Evolutionary conservation across 2,113 vertebrate species (phyloP).

Genomic region (Colius striatus): DNA sequence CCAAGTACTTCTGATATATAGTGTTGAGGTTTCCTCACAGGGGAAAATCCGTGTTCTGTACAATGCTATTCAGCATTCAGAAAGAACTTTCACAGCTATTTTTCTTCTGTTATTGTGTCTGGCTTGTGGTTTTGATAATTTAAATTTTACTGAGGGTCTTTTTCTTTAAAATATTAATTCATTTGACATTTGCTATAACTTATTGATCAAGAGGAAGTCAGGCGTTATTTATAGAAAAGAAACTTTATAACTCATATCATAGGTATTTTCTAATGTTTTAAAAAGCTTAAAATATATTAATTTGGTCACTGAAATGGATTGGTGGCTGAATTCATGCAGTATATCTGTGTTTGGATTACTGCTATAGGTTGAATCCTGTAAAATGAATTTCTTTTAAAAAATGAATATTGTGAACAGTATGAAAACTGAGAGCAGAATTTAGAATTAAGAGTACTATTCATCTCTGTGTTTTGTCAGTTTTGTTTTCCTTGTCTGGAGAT

Average conservation of each 20-base stretch:
- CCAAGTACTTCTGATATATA: neutral
- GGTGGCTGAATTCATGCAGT: neutral
- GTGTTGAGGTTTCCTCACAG: neutral
- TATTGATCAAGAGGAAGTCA: neutral
- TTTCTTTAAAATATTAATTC: neutral
- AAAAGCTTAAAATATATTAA: constrained; percentile 9
- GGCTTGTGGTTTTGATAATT: neutral
- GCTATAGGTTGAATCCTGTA: neutral
- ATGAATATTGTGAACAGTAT: neutral
- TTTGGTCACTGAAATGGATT: neutral
- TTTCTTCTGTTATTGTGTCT: neutral
- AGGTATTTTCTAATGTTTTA: neutral
- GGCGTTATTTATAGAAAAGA: neutral
- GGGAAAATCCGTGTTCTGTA: neutral
- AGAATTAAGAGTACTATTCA: neutral
- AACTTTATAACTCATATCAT: neutral
- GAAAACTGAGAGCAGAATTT: neutral
- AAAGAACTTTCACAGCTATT: neutral
- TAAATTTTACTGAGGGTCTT: neutral
- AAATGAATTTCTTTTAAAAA: constrained; percentile 29
- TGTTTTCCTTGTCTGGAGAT: neutral
- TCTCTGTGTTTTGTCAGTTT: neutral
- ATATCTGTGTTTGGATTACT: neutral
- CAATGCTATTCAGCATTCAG: neutral
- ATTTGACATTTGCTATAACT: neutral